Percentiles rank a stretch among this genome's conserved stretches.
Conservation (phyloP, 2,797 vertebrate genomes). For the Acestrorhynchus altus region DNA sequence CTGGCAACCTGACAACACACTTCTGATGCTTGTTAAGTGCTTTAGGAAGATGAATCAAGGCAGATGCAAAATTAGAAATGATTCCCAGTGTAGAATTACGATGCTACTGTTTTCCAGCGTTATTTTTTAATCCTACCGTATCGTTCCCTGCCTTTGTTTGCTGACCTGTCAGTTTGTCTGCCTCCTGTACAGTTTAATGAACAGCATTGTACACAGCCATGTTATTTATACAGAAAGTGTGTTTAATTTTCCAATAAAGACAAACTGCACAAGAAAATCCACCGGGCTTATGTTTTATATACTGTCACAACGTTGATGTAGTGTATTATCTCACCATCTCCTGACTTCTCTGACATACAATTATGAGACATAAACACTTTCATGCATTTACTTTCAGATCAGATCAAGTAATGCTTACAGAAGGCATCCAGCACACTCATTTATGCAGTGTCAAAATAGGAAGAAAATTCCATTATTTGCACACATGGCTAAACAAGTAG, state of each 20-base stretch:
- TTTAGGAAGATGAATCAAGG: background rate
- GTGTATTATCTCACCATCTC: background rate
- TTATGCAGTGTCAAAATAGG: constrained; percentile 22
- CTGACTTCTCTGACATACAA: background rate
- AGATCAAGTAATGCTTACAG: background rate
- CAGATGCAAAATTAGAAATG: background rate
- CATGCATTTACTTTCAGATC: background rate
- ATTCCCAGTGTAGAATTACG: background rate
- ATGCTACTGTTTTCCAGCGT: constrained; percentile 6
- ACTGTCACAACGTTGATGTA: background rate
- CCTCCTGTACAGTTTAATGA: constrained; percentile 70
- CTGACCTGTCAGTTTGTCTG: constrained; percentile 54
- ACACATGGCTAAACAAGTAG: background rate
- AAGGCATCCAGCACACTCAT: background rate
- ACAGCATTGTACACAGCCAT: constrained; percentile 80
- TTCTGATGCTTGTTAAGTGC: background rate
- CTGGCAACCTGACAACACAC: background rate
- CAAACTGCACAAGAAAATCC: constrained; percentile 43
- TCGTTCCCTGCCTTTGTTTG: constrained; percentile 23
- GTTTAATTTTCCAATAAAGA: constrained; percentile 97
- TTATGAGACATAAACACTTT: background rate
- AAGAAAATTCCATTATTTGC: background rate
- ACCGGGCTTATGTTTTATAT: background rate
- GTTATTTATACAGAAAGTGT: constrained; percentile 89
- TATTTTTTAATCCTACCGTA: constrained; percentile 22